Evolutionary conservation across 2,113 vertebrate species (phyloP).

Genomic region (Burhinus bistriatus): DNA sequence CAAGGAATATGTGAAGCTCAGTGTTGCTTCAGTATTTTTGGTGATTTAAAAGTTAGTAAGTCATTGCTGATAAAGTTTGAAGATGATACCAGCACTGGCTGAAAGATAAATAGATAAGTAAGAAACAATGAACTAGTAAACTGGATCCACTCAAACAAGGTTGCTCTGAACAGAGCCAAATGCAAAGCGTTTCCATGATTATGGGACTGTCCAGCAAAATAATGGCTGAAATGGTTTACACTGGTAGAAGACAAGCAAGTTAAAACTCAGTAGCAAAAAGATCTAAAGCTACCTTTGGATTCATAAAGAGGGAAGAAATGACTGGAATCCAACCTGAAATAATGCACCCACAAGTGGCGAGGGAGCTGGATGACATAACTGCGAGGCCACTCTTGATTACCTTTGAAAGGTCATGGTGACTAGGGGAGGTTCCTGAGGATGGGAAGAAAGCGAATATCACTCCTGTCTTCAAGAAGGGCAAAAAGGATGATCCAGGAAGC

Average conservation of each 20-base stretch:
- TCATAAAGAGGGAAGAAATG: background rate
- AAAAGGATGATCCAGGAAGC: too few relatives aligned
- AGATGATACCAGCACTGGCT: background rate
- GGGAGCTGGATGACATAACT: background rate
- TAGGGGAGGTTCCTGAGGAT: too few relatives aligned
- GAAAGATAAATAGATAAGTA: background rate
- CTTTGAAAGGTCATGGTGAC: too few relatives aligned
- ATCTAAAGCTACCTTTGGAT: background rate
- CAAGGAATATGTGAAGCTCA: background rate
- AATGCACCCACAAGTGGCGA: background rate
- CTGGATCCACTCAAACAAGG: background rate
- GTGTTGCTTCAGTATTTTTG: background rate
- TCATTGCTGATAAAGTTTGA: background rate
- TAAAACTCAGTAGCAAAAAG: background rate
- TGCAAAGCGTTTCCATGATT: background rate
- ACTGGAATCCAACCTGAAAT: background rate
- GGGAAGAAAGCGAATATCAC: too few relatives aligned
- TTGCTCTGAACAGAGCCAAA: background rate
- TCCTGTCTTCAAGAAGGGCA: too few relatives aligned
- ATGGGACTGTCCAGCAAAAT: background rate
- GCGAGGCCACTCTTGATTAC: too few relatives aligned
- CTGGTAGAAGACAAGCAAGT: background rate
- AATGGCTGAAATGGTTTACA: background rate
- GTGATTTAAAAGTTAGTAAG: background rate
- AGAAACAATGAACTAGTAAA: background rate